Conservation (phyloP, 2,113 vertebrate genomes). For the Bufo gargarizans region DNA sequence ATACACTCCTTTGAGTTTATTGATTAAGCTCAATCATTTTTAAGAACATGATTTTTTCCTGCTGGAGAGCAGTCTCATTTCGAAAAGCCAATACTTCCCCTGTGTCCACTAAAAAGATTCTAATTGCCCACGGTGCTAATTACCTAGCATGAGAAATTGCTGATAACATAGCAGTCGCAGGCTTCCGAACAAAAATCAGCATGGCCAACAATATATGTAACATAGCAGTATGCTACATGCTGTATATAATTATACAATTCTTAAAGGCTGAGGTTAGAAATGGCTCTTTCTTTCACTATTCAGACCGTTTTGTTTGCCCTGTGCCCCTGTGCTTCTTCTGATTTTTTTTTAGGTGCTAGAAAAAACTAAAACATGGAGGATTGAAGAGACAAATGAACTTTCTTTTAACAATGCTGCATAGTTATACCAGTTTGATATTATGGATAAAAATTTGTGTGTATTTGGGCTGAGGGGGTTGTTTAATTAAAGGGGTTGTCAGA, state of each 20-base stretch:
- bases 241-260: background rate
- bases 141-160: constrained; percentile 17
- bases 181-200: background rate
- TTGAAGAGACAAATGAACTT: too few relatives aligned
- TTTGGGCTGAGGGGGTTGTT: too few relatives aligned
- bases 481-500: too few relatives aligned
- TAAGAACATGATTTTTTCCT: background rate
- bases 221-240: background rate
- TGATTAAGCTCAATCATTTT: constrained; percentile 28
- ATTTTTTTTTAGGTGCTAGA: too few relatives aligned
- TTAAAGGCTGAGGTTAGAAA: background rate
- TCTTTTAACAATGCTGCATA: too few relatives aligned
- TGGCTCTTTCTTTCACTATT: background rate
- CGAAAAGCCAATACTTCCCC: constrained; percentile 36
- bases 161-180: constrained; percentile 27
- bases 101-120: constrained; percentile 39
- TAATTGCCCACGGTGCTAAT: constrained; percentile 41
- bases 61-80: background rate
- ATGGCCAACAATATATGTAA: background rate
- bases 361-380: too few relatives aligned
- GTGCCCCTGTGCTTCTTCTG: background rate
- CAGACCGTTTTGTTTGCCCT: background rate
- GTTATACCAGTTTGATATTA: too few relatives aligned
- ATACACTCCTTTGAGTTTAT: constrained; percentile 3
- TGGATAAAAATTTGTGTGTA: too few relatives aligned